These are phyloP conservation scores for Megaceryle torquata DNA, from an alignment of 2,113 vertebrate genomes.

Conservation along the genomic window DNA sequence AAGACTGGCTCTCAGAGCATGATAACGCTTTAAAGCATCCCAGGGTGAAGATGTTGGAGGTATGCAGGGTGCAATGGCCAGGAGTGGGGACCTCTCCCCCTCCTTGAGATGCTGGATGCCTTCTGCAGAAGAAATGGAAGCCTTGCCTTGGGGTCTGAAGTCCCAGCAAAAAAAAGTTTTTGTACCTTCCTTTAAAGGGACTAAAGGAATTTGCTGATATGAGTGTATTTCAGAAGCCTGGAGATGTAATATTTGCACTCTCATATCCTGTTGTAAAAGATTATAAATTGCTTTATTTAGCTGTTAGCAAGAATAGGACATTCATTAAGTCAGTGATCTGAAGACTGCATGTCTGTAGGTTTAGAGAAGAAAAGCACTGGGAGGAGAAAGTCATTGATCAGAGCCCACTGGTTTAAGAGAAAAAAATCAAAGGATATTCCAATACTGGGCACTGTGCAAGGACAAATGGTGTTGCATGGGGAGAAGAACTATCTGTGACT, in stretches of 20 bases:
- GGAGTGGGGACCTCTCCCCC: background rate
- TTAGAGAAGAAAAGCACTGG: background rate
- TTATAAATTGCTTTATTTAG: background rate
- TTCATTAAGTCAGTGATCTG: background rate
- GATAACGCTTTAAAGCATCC: background rate
- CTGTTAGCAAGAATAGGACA: background rate
- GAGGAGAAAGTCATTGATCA: background rate
- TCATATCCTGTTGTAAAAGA: background rate
- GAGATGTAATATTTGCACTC: background rate
- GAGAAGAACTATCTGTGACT: background rate
- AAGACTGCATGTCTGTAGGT: background rate
- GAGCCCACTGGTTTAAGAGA: background rate
- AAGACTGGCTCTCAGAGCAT: background rate
- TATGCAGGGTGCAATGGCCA: rapidly evolving
- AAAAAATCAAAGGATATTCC: background rate
- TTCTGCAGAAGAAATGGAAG: background rate
- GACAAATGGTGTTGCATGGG: background rate
- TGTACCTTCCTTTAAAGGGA: background rate
- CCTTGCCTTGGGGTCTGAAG: background rate
- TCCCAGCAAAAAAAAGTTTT: background rate
- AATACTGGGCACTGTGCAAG: background rate
- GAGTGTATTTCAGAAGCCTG: background rate
- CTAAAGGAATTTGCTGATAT: background rate
- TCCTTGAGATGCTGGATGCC: background rate
- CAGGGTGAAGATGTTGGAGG: background rate